Conservation (phyloP, 2,797 vertebrate genomes). For the Lacerta bilineata region DNA sequence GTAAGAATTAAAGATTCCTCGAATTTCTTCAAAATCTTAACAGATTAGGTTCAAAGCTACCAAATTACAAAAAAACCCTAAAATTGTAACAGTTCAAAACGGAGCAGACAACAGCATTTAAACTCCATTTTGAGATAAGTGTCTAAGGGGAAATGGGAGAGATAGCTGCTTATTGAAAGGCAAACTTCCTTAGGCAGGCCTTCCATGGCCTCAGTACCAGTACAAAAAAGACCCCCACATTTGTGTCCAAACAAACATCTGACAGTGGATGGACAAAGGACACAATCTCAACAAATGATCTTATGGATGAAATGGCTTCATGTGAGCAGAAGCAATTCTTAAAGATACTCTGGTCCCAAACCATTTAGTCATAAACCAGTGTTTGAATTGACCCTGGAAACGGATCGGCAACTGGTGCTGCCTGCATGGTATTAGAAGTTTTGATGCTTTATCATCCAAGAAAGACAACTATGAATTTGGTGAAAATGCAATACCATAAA, state of each 20-base stretch:
- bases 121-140: neutral
- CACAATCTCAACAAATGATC: neutral
- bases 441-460: neutral
- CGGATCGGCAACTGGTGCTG: neutral
- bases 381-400: neutral
- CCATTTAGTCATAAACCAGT: neutral
- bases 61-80: neutral
- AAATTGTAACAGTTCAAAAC: neutral
- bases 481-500: slow-evolving; percentile 45
- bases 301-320: neutral
- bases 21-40: neutral
- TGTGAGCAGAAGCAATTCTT: neutral
- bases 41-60: neutral
- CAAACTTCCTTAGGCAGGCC: neutral
- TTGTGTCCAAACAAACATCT: neutral
- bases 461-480: neutral
- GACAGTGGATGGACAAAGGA: neutral
- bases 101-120: neutral
- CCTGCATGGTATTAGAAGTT: neutral
- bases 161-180: neutral
- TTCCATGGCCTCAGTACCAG: neutral
- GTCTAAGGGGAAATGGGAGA: neutral
- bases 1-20: neutral
- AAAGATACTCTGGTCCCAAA: neutral
- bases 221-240: neutral